Base-by-base conservation (phyloP, 53 echinoderm and acorn worm species). In the Henricia sp. region DNA sequence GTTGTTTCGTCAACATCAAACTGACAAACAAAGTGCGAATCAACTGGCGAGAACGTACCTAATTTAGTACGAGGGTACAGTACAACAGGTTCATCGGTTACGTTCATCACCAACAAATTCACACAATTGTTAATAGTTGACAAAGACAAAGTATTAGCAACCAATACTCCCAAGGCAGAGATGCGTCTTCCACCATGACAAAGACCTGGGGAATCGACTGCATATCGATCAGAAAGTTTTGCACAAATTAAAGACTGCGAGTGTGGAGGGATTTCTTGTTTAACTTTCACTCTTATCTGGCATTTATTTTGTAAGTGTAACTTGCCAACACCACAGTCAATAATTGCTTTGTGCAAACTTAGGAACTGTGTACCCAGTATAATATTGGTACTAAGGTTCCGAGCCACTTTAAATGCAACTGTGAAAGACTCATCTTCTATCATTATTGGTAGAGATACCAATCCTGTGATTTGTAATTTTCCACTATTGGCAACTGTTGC, bases 161-260 rank as follows among this genome's bases (percentile, higher is more conserved):
- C 63, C 26, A 80, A 59, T 41, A 80, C 39, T 3, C 82, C 63
- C 48, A 80, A 63, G n/a, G 82, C 39, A 28, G 82, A 46, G 64
- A 80, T 60, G 27, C 39, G 82, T 27, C 62, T 37, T 6, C 82
- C 82, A 8, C 82, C 82, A 46, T 80, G 82, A 64, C 82, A 80
- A 80, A 80, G 40, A 19, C 82, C 63, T n/a, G 48, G 3, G 16
- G 44, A 53, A 30, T 40, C n/a, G n/a, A 30, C 5, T 17, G 23
- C 28, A 50, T 11, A 34, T 44, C 52, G 32, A 41, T 21, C 65
- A 27, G 82, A 64, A 37, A 75, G 9, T 4, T 34, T 51, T 5
- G 75, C 53, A 75, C 9, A 6, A 27, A 75, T 37, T 13, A 75
- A 1, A 32, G 30, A 52, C 39, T 63, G 64, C 19, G 82, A 80